A percentile compares a stretch with the other conserved stretches of the same genome.
These are phyloP conservation scores for Netelia virgata DNA, from an alignment of 2,888 invertebrate species.

Conservation along the genomic window DNA sequence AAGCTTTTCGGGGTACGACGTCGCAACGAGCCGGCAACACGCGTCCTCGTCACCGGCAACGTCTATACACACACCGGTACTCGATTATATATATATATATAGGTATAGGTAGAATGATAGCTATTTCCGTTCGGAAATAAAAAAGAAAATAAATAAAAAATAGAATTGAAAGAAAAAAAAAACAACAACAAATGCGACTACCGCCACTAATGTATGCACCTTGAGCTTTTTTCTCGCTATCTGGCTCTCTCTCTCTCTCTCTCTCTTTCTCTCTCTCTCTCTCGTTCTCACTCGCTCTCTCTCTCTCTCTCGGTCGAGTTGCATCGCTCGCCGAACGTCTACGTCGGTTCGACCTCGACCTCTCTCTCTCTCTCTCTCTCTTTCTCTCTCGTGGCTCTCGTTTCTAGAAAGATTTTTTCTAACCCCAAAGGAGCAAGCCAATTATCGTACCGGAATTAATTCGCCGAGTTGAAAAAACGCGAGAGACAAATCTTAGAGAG, in stretches of 20 bases:
- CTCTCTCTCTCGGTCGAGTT: neutral
- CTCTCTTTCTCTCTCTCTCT: neutral
- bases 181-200: conserved; percentile 70
- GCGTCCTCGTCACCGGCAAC: neutral
- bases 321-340: too few relatives aligned
- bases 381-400: too few relatives aligned
- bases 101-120: conserved; percentile 78
- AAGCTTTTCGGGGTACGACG: conserved; percentile 57
- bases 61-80: neutral
- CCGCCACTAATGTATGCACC: neutral
- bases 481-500: too few relatives aligned
- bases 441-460: too few relatives aligned
- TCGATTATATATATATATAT: neutral
- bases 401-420: too few relatives aligned
- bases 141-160: too few relatives aligned
- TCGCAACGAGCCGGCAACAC: conserved; percentile 63
- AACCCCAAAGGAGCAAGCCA: too few relatives aligned
- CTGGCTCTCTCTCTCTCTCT: neutral
- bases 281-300: neutral
- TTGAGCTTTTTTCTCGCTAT: too few relatives aligned
- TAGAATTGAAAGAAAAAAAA: conserved; percentile 70
- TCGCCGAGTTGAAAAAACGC: too few relatives aligned
- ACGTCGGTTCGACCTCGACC: too few relatives aligned
- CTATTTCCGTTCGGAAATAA: conserved; percentile 80
- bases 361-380: too few relatives aligned